Conservation (phyloP, 2,888 invertebrate species). For the Blastobasis adustella region DNA sequence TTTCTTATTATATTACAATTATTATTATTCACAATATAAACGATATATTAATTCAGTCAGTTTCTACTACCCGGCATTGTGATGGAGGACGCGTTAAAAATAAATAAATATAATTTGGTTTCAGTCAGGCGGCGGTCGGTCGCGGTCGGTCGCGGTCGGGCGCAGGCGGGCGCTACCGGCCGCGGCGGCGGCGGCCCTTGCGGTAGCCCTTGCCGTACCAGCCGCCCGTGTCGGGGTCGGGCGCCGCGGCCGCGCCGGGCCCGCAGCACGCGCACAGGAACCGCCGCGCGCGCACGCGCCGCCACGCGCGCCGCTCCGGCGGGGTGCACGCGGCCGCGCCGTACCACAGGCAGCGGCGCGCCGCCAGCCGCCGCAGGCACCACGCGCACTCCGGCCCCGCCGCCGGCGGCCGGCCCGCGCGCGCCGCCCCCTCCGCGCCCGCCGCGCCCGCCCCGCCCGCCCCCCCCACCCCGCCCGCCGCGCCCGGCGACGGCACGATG, state of each 20-base stretch:
- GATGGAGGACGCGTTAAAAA: background rate
- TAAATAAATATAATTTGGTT: background rate
- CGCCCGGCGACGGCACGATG: constrained; percentile 50
- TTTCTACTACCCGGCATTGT: background rate
- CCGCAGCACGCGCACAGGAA: constrained; percentile 81
- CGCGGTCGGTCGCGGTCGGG: background rate
- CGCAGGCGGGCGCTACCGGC: background rate
- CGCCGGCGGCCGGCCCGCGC: too few relatives aligned
- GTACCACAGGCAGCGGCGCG: constrained; percentile 64
- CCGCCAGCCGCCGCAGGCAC: constrained; percentile 38
- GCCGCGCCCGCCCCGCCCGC: constrained; percentile 21
- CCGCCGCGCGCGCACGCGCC: constrained; percentile 63
- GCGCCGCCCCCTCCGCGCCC: constrained; percentile 6
- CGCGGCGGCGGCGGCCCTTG: constrained; percentile 76
- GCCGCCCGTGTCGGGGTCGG: constrained; percentile 59
- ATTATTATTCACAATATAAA: background rate
- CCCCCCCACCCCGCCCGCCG: constrained; percentile 37
- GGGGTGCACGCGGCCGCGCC: constrained; percentile 58
- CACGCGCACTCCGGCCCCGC: constrained; percentile 38
- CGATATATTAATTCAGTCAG: background rate
- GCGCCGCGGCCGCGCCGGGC: constrained; percentile 34
- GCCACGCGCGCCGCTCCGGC: constrained; percentile 35
- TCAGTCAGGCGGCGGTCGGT: background rate
- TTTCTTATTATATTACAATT: background rate
- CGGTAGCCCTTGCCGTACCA: constrained; percentile 94